Base-by-base conservation (phyloP, 2,888 invertebrate genomes). In the Patella ulyssiponensis region DNA sequence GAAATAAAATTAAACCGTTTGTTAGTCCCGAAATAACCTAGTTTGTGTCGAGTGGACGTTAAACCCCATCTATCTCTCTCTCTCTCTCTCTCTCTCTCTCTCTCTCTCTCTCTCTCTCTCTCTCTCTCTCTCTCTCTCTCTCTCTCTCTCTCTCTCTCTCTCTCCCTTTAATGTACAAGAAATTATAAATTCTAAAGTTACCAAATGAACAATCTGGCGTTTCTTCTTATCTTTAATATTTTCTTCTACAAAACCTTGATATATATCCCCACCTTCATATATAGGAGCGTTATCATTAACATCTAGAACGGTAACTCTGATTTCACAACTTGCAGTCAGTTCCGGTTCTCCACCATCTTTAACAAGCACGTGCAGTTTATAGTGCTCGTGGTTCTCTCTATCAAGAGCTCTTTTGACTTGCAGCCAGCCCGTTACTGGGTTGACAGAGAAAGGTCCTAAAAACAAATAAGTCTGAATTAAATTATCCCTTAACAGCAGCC, bases 221-320 rank as follows among this genome's bases (percentile, higher is more conserved):
- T 27, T 15, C 17, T 75, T 73, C 23, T 80, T 79, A 15, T 76
- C 72, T 14, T 44, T 44, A 69, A 82, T 76, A 73, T 82, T 81
- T 74, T 83, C 83, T 11, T 77, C 52, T 12, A 83, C 77, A 5
- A 70, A 78, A 12, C 83, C 83, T 51, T 75, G 64, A 53, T 82
- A 83, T 12, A 54, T 71, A 52, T 71, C n/a, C 1, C 71, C 75
- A 12, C 54, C 51, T 20, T 76, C 27, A 69, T 80, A 83, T 44
- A 54, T 15, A 15, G 84, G 84, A 17, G 80, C 71, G 69, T 81
- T 76, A 72, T 84, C 84, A 74, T 83, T 84, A 69, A 80, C 76
- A 76, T 84, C 84, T 53, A 76, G 74, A 12, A 84, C 71, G 17
- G 72, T 12, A 14, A 84, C 79, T 14, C 53, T 78, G 23, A 84